Evolutionary conservation across 2,797 vertebrate species (phyloP).

Genomic region (Lemur catta): DNA sequence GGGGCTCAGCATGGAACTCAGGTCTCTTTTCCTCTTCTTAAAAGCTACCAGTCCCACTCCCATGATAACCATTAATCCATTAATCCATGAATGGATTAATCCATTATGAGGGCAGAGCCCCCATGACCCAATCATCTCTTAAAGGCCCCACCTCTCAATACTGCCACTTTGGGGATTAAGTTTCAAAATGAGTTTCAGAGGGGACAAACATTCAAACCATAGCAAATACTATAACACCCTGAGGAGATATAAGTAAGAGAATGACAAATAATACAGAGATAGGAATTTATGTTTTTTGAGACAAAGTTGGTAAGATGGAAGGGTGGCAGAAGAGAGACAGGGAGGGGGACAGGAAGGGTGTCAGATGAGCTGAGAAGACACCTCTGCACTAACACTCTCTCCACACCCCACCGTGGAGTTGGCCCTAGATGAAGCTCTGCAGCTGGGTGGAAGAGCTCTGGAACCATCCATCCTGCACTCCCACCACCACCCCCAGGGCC

Average conservation of each 20-base stretch:
- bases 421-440: neutral
- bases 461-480: too few species aligned
- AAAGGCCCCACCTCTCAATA: neutral
- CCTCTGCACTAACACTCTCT: neutral
- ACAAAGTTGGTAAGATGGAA: neutral
- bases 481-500: too few species aligned
- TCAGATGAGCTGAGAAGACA: neutral
- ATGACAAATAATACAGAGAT: neutral
- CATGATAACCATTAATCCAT: neutral
- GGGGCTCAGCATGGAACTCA: neutral
- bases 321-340: neutral
- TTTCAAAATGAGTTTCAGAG: neutral
- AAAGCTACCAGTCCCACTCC: neutral
- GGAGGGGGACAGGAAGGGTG: neutral
- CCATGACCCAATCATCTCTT: neutral
- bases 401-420: rapidly evolving
- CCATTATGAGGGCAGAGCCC: neutral
- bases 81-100: neutral
- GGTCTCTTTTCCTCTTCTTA: neutral
- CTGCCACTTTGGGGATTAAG: neutral
- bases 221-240: neutral
- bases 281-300: neutral
- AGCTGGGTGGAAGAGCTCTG: too few species aligned
- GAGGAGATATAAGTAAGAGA: neutral
- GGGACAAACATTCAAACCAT: neutral